These are phyloP conservation scores for Pocota personata DNA, from an alignment of 2,888 invertebrate species.

Conservation along the genomic window DNA sequence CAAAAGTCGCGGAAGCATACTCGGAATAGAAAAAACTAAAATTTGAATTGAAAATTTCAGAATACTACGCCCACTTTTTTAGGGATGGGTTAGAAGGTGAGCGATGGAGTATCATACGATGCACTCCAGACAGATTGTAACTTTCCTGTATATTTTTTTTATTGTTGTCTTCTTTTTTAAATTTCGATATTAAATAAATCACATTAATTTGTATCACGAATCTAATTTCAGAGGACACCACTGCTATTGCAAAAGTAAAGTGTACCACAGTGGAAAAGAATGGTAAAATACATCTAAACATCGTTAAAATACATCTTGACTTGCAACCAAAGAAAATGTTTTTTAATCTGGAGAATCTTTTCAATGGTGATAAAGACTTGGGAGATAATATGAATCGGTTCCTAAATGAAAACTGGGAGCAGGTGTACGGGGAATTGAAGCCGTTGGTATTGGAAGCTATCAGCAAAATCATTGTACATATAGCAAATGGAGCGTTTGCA, in stretches of 20 bases:
- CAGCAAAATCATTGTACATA: slow-evolving; percentile 78
- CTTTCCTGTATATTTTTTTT: no score
- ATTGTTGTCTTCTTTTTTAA: no score
- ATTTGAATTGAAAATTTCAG: no score
- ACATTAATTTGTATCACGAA: no score
- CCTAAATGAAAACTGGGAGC: slow-evolving; percentile 83
- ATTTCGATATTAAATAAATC: no score
- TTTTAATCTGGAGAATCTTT: slow-evolving; percentile 79
- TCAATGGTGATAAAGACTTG: slow-evolving; percentile 82
- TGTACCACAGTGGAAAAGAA: slow-evolving; percentile 71
- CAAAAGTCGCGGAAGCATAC: no score
- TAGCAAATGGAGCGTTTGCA: slow-evolving; percentile 79
- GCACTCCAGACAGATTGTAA: no score
- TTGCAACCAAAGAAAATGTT: slow-evolving; percentile 75
- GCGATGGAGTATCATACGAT: no score
- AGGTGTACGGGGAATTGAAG: slow-evolving; percentile 81
- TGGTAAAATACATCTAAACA: slow-evolving; percentile 74
- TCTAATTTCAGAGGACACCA: slow-evolving; percentile 65
- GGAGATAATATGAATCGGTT: slow-evolving; percentile 82
- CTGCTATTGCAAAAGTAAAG: slow-evolving; percentile 52
- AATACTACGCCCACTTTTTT: no score
- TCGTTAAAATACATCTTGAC: slow-evolving; percentile 71
- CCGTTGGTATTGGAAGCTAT: slow-evolving; percentile 80
- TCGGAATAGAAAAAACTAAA: no score
- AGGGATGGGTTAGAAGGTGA: no score